Conservation (phyloP, 2,797 vertebrate genomes). For the Labeo calbasu region DNA sequence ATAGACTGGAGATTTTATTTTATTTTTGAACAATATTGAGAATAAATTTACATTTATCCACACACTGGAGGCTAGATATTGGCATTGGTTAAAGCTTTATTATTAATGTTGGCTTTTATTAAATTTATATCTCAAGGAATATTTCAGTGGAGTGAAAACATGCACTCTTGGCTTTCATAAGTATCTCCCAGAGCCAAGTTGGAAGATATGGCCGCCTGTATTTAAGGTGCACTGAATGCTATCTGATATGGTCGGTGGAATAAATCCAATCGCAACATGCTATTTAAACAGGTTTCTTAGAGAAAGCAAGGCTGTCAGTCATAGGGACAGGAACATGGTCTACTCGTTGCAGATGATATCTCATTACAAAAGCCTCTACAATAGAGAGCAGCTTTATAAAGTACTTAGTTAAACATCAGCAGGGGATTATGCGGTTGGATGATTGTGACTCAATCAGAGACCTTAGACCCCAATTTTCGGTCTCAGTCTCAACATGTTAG, state of each 20-base stretch:
- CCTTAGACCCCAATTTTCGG: constrained; percentile 4
- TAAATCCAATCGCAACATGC: constrained; percentile 23
- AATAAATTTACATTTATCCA: not conserved
- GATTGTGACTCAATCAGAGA: constrained; percentile 32
- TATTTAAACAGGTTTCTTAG: constrained; percentile 40
- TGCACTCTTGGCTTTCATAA: not conserved
- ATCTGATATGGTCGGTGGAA: constrained; percentile 24
- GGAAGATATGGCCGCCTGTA: not conserved
- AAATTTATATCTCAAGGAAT: not conserved
- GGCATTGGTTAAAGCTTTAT: not conserved
- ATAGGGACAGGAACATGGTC: constrained; percentile 28
- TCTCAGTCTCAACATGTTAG: constrained; percentile 17
- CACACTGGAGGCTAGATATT: not conserved
- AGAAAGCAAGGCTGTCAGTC: constrained; percentile 48
- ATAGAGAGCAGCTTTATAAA: constrained; percentile 33
- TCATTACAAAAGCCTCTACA: constrained; percentile 45
- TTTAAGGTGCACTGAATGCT: constrained; percentile 29
- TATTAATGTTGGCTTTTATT: not conserved
- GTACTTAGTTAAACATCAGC: constrained; percentile 55
- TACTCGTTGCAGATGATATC: constrained; percentile 45
- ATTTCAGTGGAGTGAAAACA: constrained; percentile 9
- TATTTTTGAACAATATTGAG: not conserved
- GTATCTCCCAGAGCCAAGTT: not conserved
- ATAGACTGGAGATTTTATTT: not conserved
- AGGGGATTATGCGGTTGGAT: constrained; percentile 44